Conservation (phyloP, 2,888 invertebrate genomes). For the Apotomis capreana region DNA sequence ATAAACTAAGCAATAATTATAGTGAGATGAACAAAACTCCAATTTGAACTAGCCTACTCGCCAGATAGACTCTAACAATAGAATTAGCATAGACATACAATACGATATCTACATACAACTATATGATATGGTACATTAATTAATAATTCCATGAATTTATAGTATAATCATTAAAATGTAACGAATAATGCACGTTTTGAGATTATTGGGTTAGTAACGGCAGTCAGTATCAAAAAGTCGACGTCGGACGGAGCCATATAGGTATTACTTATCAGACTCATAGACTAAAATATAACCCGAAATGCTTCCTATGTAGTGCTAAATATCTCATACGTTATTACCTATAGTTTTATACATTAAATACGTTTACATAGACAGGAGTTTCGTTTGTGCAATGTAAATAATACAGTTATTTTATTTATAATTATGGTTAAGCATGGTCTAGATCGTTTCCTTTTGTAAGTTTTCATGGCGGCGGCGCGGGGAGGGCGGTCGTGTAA, state of each 20-base stretch:
- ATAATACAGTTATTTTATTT: conserved; percentile 58
- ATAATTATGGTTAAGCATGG: conserved; percentile 48
- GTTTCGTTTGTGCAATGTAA: conserved; percentile 67
- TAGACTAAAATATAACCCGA: conserved; percentile 52
- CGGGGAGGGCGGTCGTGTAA: conserved; percentile 21
- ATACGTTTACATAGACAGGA: conserved; percentile 47
- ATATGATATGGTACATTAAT: conserved; percentile 18
- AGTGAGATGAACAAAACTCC: conserved; percentile 37
- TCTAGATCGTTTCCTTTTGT: conserved; percentile 46
- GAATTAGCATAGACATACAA: conserved; percentile 16
- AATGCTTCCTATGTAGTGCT: conserved; percentile 69
- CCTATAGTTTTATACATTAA: conserved; percentile 46
- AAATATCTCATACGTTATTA: conserved; percentile 51
- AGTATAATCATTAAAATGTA: conserved; percentile 30
- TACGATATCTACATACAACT: conserved; percentile 3
- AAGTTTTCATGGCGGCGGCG: conserved; percentile 25
- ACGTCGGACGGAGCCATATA: conserved; percentile 30
- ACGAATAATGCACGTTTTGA: conserved; percentile 33
- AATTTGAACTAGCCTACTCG: conserved; percentile 35
- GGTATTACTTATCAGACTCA: conserved; percentile 40
- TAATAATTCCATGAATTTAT: conserved; percentile 37
- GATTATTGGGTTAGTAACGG: conserved; percentile 32
- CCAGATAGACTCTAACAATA: conserved; percentile 24
- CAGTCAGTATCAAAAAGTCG: conserved; percentile 15
- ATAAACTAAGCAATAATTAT: conserved; percentile 35